Percentiles rank a stretch among this genome's conserved stretches.
Evolutionary conservation across 2,113 vertebrate genomes (phyloP).

Genomic region (Trochalopteron elliotii): DNA sequence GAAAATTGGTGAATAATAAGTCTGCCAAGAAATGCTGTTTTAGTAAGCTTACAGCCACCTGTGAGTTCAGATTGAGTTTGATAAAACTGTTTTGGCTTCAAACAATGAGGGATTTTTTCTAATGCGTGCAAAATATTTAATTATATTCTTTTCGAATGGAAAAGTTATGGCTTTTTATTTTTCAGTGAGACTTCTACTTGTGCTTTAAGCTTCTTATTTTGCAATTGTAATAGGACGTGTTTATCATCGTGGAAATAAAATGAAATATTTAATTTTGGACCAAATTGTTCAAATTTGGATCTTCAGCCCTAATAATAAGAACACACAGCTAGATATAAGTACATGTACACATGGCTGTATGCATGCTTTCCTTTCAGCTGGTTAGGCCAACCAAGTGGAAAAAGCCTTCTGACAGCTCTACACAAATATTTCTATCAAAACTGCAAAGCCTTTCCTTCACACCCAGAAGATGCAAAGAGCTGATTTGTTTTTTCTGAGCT

Average conservation of each 20-base stretch:
- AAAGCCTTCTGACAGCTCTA: slow-evolving; percentile 1
- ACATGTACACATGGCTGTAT: not conserved
- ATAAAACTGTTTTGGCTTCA: not conserved
- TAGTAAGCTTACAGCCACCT: not conserved
- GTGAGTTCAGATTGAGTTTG: not conserved
- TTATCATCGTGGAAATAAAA: not conserved
- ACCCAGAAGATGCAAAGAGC: not conserved
- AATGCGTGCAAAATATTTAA: not conserved
- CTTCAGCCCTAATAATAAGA: not conserved
- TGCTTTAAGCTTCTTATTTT: not conserved
- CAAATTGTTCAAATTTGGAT: not conserved
- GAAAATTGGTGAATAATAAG: not conserved
- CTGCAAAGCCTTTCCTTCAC: not conserved
- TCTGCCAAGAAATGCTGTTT: not conserved
- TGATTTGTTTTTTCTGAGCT: not conserved
- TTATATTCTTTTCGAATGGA: not conserved
- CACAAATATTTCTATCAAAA: not conserved
- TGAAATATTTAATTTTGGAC: not conserved
- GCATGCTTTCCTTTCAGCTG: not conserved
- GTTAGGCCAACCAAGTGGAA: slow-evolving; percentile 15
- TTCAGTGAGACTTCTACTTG: not conserved
- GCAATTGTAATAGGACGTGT: not conserved
- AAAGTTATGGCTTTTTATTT: not conserved
- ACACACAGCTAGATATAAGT: not conserved
- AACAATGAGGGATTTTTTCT: not conserved